Conservation (phyloP, 37 sponge, comb jelly and placozoan genomes). For the Petrosia ficiformis region DNA sequence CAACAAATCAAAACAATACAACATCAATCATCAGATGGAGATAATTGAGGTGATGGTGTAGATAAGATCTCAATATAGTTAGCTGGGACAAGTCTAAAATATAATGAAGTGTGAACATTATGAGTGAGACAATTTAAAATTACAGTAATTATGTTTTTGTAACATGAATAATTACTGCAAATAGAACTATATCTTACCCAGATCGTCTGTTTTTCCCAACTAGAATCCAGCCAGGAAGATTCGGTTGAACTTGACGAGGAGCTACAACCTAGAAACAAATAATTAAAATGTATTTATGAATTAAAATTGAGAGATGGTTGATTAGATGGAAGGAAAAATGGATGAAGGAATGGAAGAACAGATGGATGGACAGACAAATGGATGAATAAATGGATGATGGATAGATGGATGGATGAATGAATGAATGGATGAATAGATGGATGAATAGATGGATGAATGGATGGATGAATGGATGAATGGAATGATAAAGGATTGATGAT, state of each 20-base stretch:
- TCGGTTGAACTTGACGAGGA: slow-evolving; percentile 49
- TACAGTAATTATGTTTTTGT: no score
- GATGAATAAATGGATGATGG: no score
- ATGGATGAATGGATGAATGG: no score
- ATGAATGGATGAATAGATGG: no score
- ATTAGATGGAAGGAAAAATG: no score
- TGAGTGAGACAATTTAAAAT: slow-evolving; percentile 4
- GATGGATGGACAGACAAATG: no score
- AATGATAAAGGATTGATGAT: no score
- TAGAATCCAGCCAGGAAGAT: slow-evolving; percentile 47
- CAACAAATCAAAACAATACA: no score
- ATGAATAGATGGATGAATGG: no score
- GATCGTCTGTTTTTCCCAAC: slow-evolving; percentile 41
- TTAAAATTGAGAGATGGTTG: not conserved
- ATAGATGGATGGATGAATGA: no score
- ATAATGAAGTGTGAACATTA: not conserved
- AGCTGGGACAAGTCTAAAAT: slow-evolving; percentile 37
- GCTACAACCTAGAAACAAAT: slow-evolving; percentile 45
- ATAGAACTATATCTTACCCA: slow-evolving; percentile 65
- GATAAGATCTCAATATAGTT: slow-evolving; percentile 40
- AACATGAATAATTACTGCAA: no score
- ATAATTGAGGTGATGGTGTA: not conserved
- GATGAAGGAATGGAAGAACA: no score
- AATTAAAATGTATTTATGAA: not conserved
- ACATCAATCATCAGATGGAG: not conserved